Conservation (phyloP, 2,113 vertebrate genomes). For the Phaethornis superciliosus region DNA sequence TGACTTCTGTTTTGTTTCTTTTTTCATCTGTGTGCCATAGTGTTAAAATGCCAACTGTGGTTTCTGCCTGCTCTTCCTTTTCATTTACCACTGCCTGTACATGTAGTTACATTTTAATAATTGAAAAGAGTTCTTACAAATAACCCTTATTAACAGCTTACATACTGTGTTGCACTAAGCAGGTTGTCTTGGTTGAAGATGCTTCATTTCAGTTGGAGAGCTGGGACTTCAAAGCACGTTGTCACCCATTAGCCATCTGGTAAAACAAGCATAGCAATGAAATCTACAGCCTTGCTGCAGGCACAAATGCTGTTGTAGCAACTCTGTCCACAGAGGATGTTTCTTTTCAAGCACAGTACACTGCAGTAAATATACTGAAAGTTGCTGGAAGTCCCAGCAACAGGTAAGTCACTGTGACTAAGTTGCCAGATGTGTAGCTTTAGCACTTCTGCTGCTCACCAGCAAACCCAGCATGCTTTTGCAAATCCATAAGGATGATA, state of each 20-base stretch:
- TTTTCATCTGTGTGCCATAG: not conserved
- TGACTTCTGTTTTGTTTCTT: not conserved
- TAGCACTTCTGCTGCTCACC: not conserved
- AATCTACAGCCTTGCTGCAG: conserved; percentile 10
- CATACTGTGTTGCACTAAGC: not conserved
- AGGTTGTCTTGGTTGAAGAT: not conserved
- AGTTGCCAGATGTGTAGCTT: not conserved
- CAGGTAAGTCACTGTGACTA: not conserved
- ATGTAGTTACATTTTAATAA: conserved; percentile 32
- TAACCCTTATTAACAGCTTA: conserved; percentile 33
- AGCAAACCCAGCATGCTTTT: not conserved
- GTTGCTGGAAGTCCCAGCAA: not conserved
- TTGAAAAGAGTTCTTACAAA: not conserved
- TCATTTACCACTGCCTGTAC: conserved; percentile 4
- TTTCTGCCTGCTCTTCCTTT: conserved; percentile 15
- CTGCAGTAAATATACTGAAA: not conserved
- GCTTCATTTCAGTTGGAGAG: conserved; percentile 5
- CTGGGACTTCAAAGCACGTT: conserved; percentile 17
- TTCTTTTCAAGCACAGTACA: not conserved
- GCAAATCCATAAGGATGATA: not conserved
- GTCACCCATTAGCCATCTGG: conserved; percentile 28
- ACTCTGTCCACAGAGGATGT: not conserved
- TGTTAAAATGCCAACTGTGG: not conserved
- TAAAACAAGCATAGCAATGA: conserved; percentile 28
- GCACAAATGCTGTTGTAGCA: not conserved